These are phyloP conservation scores for Eurystomus gularis DNA, from an alignment of 2,113 vertebrate species.

Conservation along the genomic window DNA sequence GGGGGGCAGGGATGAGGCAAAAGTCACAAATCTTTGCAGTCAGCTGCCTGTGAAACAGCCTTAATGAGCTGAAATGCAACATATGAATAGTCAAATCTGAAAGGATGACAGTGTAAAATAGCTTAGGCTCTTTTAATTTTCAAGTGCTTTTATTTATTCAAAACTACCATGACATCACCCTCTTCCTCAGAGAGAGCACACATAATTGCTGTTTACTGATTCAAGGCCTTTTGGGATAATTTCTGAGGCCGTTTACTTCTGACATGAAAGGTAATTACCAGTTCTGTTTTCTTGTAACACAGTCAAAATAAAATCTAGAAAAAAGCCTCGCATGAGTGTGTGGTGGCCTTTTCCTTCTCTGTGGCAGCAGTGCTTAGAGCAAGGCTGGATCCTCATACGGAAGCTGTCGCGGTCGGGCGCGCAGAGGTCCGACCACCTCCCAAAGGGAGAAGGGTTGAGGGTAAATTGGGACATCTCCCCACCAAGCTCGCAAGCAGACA, in stretches of 20 bases:
- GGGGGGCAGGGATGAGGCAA: background rate
- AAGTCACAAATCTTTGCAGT: background rate
- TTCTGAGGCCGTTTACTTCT: background rate
- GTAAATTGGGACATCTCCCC: too few relatives aligned
- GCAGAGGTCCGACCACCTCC: too few relatives aligned
- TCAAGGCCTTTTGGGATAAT: constrained; percentile 20
- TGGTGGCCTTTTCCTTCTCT: background rate
- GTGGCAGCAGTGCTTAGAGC: rapidly evolving
- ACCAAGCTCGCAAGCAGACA: too few relatives aligned
- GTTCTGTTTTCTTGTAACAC: background rate
- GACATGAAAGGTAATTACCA: background rate
- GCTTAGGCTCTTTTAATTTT: background rate
- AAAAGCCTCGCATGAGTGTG: background rate
- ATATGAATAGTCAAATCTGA: constrained; percentile 3
- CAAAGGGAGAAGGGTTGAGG: too few relatives aligned
- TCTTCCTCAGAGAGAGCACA: background rate
- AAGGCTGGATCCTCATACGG: background rate
- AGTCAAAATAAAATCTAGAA: background rate
- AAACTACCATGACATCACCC: constrained; percentile 38
- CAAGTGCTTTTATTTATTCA: constrained; percentile 46
- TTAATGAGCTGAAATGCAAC: background rate
- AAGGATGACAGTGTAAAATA: constrained; percentile 31
- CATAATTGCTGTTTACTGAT: constrained; percentile 35
- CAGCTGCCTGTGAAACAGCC: background rate
- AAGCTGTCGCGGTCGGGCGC: too few relatives aligned